Evolutionary conservation across 2,113 vertebrate species (phyloP).

Genomic region (Lonchura striata): DNA sequence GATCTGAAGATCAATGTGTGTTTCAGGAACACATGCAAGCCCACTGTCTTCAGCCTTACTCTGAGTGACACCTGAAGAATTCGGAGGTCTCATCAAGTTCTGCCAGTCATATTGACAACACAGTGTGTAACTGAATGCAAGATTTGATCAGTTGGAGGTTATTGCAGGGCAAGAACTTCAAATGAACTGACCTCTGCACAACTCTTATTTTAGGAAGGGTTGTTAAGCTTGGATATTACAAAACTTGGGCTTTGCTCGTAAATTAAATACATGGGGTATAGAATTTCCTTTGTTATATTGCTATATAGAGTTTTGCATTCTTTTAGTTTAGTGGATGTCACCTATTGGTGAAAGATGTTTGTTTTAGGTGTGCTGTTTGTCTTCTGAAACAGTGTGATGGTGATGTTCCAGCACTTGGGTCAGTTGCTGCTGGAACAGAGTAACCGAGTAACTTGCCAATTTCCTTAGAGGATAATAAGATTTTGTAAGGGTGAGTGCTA

Average conservation of each 20-base stretch:
- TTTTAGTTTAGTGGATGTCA: background rate
- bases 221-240: background rate
- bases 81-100: background rate
- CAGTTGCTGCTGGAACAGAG: background rate
- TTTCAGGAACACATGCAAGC: background rate
- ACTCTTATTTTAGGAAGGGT: background rate
- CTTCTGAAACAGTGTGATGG: background rate
- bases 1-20: background rate
- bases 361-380: background rate
- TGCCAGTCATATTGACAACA: background rate
- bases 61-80: background rate
- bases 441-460: background rate
- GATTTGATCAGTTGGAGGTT: background rate
- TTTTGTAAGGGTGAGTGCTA: background rate
- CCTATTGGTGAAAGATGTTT: fast-evolving
- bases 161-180: background rate
- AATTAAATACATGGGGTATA: background rate
- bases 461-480: background rate
- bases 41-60: background rate
- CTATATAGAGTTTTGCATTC: background rate
- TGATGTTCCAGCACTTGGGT: background rate
- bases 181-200: background rate
- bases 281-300: background rate
- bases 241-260: background rate
- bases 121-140: background rate